Conservation (phyloP, 2,888 invertebrate species). For the Petrophora chlorosata region DNA sequence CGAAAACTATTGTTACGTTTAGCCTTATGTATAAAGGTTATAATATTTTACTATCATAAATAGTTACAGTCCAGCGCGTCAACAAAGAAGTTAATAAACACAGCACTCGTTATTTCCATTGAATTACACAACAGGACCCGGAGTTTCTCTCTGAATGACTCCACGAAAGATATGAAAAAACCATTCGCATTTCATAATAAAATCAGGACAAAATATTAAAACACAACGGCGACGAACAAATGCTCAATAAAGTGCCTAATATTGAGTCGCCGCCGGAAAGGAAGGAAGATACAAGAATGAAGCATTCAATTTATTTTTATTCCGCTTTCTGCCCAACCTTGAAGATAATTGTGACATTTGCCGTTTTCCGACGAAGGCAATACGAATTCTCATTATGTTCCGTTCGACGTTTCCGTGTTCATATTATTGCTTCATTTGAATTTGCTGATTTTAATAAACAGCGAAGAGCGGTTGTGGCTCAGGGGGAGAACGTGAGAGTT, state of each 20-base stretch:
- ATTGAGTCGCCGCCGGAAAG: constrained; percentile 10
- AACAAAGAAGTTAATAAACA: constrained; percentile 9
- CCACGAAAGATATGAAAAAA: constrained; percentile 18
- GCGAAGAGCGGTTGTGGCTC: too few relatives aligned
- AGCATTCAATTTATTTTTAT: constrained; percentile 41
- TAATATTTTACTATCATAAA: background rate
- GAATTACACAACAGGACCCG: constrained; percentile 14
- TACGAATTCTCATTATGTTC: constrained; percentile 11
- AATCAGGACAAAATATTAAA: constrained; percentile 24
- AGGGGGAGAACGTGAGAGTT: too few relatives aligned
- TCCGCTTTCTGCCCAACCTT: constrained; percentile 29
- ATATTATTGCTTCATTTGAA: background rate
- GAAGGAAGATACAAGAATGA: constrained; percentile 35
- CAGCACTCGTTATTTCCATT: constrained; percentile 14
- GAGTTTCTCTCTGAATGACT: constrained; percentile 4
- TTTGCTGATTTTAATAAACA: background rate
- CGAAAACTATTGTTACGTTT: too few relatives aligned
- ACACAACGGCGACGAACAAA: constrained; percentile 15
- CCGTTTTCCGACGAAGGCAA: constrained; percentile 6
- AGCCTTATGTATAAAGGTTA: too few relatives aligned
- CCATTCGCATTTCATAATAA: constrained; percentile 15
- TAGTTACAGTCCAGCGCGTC: constrained; percentile 6
- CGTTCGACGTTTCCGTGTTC: background rate
- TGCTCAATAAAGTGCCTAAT: constrained; percentile 19
- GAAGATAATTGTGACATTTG: constrained; percentile 33